These are phyloP conservation scores for Megaptera novaeangliae DNA, from an alignment of 2,113 vertebrate species.

Conservation along the genomic window DNA sequence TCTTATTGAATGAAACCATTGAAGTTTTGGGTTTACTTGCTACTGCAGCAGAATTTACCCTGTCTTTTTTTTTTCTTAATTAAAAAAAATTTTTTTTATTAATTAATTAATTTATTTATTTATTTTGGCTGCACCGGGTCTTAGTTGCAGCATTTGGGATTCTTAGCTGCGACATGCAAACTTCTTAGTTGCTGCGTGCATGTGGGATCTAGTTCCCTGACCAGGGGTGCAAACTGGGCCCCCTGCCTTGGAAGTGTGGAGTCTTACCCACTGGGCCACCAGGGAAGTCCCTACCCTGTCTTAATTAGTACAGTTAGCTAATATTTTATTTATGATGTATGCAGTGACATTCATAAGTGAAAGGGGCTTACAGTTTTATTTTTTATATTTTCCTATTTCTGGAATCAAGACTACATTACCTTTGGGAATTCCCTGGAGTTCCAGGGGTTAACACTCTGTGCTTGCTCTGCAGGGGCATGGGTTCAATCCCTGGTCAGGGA, in stretches of 20 bases:
- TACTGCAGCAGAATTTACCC: background rate
- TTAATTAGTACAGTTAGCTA: background rate
- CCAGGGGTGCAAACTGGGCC: too few species aligned
- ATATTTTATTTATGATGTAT: background rate
- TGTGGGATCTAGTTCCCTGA: too few species aligned
- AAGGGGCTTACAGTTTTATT: background rate
- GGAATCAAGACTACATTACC: background rate
- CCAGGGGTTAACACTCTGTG: background rate
- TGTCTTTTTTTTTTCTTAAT: too few species aligned
- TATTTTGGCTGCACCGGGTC: fast-evolving
- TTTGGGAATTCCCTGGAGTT: background rate
- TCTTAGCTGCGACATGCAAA: too few species aligned
- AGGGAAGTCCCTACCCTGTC: background rate
- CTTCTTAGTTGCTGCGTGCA: too few species aligned
- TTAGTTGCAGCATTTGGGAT: too few species aligned
- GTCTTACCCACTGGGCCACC: too few species aligned
- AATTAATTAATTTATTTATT: too few species aligned
- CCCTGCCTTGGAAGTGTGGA: too few species aligned
- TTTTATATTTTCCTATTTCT: background rate
- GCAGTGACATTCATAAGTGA: background rate
- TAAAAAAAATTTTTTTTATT: too few species aligned
- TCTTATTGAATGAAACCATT: background rate
- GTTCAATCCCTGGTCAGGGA: background rate
- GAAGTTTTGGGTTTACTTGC: background rate
- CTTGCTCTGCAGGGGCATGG: background rate